Base-by-base conservation (phyloP, 1,140 invertebrate genomes). In the Drosophila subpulchrella region DNA sequence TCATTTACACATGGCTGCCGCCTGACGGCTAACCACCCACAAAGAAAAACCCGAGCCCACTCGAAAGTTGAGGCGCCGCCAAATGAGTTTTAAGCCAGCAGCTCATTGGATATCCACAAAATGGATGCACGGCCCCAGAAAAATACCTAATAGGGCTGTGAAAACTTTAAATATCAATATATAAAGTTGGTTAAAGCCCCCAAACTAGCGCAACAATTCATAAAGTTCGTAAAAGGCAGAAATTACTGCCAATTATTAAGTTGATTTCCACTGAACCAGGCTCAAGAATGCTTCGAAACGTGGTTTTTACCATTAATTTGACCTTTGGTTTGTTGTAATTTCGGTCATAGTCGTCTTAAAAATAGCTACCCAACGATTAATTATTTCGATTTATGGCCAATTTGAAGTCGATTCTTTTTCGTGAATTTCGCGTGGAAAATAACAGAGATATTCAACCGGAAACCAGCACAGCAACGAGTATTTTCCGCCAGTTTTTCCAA, bases 1-100 rank as follows among this genome's bases (percentile, higher is more conserved):
- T 85, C 77, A 85, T 75, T 84, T 71, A 81, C 78, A 85, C 82
- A 81, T 78, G 67, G 74, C 73, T 78, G 59, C 41, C 46, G 38
- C 55, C 51, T 55, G 68, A 44, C 20, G 24, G 34, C 17, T 27
- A 58, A 36, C 56, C 32, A 36, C n/a, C 61, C 38, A 51, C 61
- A 55, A 71, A 50, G 59, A 27, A 50, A 66, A 34, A 20, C 36
- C 17, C 11, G 17, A 36, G 44, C 44, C 76, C 66, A 79, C 81
- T 81, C 30, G 63, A 85, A 85, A 85, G 68, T 82, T 60, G 62
- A 55, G 50, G 60, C 56, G 42, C 47, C 68, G 30, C 47, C 70
- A 61, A 83, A 83, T 78, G 73, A 84, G 60, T 85, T 85, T 77
- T 53, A 80, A 60, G 81, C 61, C 67, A 50, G 72, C 65, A 78